A percentile compares a stretch with the other conserved stretches of the same genome.
Conservation (phyloP, 2,888 invertebrate species). For the Spodoptera exigua region DNA sequence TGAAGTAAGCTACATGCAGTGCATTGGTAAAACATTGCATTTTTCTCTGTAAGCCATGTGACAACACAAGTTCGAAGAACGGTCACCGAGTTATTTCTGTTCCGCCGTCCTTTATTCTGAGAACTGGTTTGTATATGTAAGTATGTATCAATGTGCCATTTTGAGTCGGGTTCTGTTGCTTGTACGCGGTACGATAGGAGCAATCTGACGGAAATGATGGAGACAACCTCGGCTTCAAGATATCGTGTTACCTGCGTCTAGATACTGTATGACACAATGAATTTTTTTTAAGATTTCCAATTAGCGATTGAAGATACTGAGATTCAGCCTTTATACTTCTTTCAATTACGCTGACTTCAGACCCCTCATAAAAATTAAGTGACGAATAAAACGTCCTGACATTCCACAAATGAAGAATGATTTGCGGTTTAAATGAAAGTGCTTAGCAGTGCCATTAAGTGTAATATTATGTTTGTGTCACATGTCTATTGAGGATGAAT, state of each 20-base stretch:
- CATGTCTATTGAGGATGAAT: constrained; percentile 55
- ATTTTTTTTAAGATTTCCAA: constrained; percentile 11
- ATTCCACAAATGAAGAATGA: constrained; percentile 29
- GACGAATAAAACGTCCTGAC: constrained; percentile 9
- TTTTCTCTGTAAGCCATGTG: constrained; percentile 53
- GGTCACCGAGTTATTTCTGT: constrained; percentile 71
- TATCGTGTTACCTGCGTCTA: constrained; percentile 47
- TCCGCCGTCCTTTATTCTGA: constrained; percentile 62
- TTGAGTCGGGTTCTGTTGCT: constrained; percentile 61
- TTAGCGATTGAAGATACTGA: constrained; percentile 9
- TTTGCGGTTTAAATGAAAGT: constrained; percentile 38
- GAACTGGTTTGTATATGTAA: constrained; percentile 63
- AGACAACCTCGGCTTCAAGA: constrained; percentile 53
- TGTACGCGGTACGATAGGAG: constrained; percentile 64
- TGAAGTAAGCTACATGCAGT: constrained; percentile 6
- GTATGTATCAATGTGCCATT: constrained; percentile 57
- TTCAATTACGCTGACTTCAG: background rate
- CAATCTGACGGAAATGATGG: constrained; percentile 75
- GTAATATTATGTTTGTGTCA: constrained; percentile 50
- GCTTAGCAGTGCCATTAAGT: constrained; percentile 33
- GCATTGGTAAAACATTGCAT: constrained; percentile 17
- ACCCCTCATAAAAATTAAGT: background rate
- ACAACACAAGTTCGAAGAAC: constrained; percentile 65
- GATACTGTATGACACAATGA: constrained; percentile 12
- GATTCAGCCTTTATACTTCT: constrained; percentile 2